A percentile compares a stretch with the other conserved stretches of the same genome.
Evolutionary conservation across 2,888 invertebrate genomes (phyloP).

Genomic region (Julus scandinavius): DNA sequence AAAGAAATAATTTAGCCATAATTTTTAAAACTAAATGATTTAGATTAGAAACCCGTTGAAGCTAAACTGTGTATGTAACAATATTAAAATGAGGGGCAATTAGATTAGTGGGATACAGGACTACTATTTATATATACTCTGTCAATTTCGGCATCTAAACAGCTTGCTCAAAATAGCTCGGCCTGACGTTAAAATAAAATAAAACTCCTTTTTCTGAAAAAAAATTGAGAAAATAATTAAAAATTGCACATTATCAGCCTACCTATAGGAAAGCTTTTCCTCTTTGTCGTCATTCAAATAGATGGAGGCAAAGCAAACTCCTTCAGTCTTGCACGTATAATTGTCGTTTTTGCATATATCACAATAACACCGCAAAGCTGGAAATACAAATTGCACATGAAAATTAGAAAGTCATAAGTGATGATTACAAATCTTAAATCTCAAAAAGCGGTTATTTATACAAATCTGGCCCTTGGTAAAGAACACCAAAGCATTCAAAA

Average conservation of each 20-base stretch:
- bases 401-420: background rate
- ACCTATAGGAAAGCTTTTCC: conserved; percentile 80
- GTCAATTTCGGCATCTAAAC: background rate
- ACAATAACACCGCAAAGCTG: conserved; percentile 86
- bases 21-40: background rate
- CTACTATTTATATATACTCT: background rate
- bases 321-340: conserved; percentile 87
- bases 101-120: background rate
- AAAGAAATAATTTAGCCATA: background rate
- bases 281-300: conserved; percentile 73
- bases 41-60: background rate
- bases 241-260: conserved; percentile 65
- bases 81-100: background rate
- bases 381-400: conserved; percentile 49
- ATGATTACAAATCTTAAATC: no score
- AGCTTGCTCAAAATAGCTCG: background rate
- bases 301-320: conserved; percentile 86
- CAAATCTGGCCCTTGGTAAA: no score
- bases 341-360: conserved; percentile 80
- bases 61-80: background rate
- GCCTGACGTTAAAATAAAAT: background rate
- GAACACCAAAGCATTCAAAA: no score
- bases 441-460: no score
- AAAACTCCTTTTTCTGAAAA: background rate
- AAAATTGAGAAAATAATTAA: background rate